Evolutionary conservation across 2,888 invertebrate species (phyloP), one percentile per base, ranked within the genome.

Genomic region (Drosophila anomelani): DNA sequence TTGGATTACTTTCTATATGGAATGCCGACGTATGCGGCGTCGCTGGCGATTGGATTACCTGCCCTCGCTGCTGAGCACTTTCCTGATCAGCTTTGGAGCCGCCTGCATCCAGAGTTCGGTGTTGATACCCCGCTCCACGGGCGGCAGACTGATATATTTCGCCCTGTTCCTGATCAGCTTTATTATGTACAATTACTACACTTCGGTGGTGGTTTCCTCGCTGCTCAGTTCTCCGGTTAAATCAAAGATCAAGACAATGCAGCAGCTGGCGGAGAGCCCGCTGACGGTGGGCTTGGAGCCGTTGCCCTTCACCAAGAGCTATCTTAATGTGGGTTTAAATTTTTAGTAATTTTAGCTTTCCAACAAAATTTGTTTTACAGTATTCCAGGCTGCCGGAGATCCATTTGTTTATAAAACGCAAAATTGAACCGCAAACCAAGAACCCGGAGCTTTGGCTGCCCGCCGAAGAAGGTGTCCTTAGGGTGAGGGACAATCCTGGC

Each of bases 201-300:
- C 95, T 0, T 95, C 95, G 1, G 94, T 94, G 80, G 94, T 95
- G 64, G 95, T 95, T 0, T 94, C 94, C 0, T 92, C 95, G n/a
- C 90, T 95, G 15, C 93, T 95, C 67, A 94, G 94, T 1, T 93
- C 94, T 0, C 94, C 94, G 0, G 91, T 93, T 3, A 94, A 94
- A 59, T 91, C 92, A 0, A 77, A 81, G 54, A 94, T 95, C 15
- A 93, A 92, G 46, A 94, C 93, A 0, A 62, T 94, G 20, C 87
- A 91, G 0, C 94, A 94, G 78, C 89, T 95, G 70, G 90, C 94
- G 1, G 91, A 93, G 54, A 94, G 94, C 38, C 93, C 93, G 3
- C 90, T 95, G 58, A 92, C 93, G 53, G 86, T 95, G 12, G 94
- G 94, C 0, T 90, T 93, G 4, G 93, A 94, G 60, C 93, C 94